phyloP scores from a whole-genome alignment of 1,140 invertebrate species.

The Drosophila ironensis region DNA sequence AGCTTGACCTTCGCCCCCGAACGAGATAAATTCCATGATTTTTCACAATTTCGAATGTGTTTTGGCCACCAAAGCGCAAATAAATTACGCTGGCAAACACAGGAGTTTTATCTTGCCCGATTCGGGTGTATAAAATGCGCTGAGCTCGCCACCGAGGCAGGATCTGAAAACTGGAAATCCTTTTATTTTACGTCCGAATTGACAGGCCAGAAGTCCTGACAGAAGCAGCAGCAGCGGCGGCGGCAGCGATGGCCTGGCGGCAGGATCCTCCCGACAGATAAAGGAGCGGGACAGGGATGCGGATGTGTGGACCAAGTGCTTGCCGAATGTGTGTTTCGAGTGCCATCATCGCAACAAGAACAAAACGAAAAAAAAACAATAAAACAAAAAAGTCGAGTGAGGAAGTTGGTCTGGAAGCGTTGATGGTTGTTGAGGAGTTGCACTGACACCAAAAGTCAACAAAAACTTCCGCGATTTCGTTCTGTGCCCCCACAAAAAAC shows the following conservation, averaged over 20 bases:
- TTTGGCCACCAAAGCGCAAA: constrained; percentile 59
- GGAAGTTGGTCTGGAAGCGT: constrained; percentile 51
- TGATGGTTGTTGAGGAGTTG: constrained; percentile 51
- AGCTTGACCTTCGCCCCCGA: constrained; percentile 61
- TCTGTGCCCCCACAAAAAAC: neutral
- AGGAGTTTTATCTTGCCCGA: constrained; percentile 34
- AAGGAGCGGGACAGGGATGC: constrained; percentile 26
- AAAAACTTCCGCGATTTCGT: neutral
- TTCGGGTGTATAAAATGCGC: constrained; percentile 52
- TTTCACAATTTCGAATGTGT: constrained; percentile 54
- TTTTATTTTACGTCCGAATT: constrained; percentile 42
- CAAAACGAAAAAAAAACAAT: constrained; percentile 46
- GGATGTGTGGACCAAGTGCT: constrained; percentile 51
- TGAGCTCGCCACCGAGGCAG: constrained; percentile 27
- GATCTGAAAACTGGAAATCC: constrained; percentile 17
- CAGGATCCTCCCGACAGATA: constrained; percentile 24
- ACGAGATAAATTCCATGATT: constrained; percentile 74
- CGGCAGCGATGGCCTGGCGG: no score
- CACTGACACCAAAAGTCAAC: constrained; percentile 13
- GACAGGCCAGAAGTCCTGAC: constrained; percentile 41
- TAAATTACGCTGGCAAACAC: constrained; percentile 56
- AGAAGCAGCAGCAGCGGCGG: neutral
- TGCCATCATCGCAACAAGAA: constrained; percentile 63
- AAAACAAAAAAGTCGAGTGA: neutral
- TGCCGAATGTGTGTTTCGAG: constrained; percentile 62